Evolutionary conservation across 2,888 invertebrate genomes (phyloP).

Genomic region (Heteropelma amictum): DNA sequence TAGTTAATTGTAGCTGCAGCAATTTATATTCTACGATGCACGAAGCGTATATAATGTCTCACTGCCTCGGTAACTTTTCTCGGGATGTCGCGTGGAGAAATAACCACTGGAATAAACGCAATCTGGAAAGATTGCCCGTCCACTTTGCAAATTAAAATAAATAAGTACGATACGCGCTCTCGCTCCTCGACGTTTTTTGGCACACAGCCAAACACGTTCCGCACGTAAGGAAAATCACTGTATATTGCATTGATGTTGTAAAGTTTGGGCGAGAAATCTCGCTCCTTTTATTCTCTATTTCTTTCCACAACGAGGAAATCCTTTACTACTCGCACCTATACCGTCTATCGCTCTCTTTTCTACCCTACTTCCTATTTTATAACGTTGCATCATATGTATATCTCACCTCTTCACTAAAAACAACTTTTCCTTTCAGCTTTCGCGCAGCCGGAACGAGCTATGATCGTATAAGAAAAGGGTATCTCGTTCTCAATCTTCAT

Average conservation of each 20-base stretch:
- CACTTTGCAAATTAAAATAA: slow-evolving; percentile 70
- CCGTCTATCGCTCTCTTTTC: neutral
- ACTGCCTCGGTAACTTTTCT: neutral
- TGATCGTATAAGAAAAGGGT: neutral
- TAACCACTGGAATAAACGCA: slow-evolving; percentile 60
- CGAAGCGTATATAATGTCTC: no score
- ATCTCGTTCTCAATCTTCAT: neutral
- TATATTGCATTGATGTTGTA: slow-evolving; percentile 21
- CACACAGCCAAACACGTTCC: slow-evolving; percentile 61
- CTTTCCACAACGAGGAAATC: slow-evolving; percentile 48
- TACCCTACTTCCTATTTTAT: slow-evolving; percentile 26
- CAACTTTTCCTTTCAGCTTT: slow-evolving; percentile 5
- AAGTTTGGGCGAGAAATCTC: slow-evolving; percentile 32
- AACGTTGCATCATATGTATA: neutral
- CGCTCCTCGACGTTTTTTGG: slow-evolving; percentile 53
- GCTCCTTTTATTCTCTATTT: slow-evolving; percentile 1
- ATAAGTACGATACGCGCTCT: slow-evolving; percentile 62
- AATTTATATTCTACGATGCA: no score
- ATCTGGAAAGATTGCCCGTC: slow-evolving; percentile 62
- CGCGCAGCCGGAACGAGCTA: neutral
- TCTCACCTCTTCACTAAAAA: slow-evolving; percentile 2
- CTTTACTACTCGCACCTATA: slow-evolving; percentile 15
- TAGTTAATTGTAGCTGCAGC: no score
- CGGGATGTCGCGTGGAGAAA: slow-evolving; percentile 33
- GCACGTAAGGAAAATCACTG: slow-evolving; percentile 8